Conservation (phyloP, 1,140 invertebrate genomes). For the Phenacoccus solenopsis region DNA sequence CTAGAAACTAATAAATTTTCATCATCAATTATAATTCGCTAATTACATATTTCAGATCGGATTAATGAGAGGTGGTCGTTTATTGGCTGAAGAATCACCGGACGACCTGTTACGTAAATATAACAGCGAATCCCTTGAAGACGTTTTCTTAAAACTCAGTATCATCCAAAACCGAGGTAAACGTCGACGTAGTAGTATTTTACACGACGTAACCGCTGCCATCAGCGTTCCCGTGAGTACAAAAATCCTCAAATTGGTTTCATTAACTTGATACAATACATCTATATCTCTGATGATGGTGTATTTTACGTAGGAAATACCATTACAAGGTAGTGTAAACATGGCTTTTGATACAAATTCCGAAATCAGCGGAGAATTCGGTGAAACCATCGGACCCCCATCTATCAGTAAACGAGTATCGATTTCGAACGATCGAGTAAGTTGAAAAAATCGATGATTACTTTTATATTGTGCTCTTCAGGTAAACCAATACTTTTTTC, state of each 20-base stretch:
- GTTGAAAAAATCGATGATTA: background rate
- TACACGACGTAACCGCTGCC: constrained; percentile 46
- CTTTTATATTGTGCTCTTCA: background rate
- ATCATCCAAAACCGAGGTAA: constrained; percentile 65
- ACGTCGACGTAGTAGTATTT: constrained; percentile 57
- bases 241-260: background rate
- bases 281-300: no score
- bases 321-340: constrained; percentile 36
- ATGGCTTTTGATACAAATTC: constrained; percentile 28
- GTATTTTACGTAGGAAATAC: background rate
- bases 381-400: constrained; percentile 57
- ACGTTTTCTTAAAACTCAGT: constrained; percentile 49
- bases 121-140: constrained; percentile 41
- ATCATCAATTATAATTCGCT: no score
- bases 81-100: constrained; percentile 47
- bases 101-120: constrained; percentile 37
- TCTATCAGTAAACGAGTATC: constrained; percentile 30
- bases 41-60: constrained; percentile 45
- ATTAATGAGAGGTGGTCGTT: constrained; percentile 46
- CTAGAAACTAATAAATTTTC: no score
- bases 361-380: constrained; percentile 74
- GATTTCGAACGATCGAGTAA: constrained; percentile 19
- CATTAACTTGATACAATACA: no score
- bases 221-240: constrained; percentile 28
- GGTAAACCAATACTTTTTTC: background rate